Evolutionary conservation across 1,140 invertebrate genomes (phyloP), one percentile per base, ranked within the genome.

Genomic region (Popillia japonica): DNA sequence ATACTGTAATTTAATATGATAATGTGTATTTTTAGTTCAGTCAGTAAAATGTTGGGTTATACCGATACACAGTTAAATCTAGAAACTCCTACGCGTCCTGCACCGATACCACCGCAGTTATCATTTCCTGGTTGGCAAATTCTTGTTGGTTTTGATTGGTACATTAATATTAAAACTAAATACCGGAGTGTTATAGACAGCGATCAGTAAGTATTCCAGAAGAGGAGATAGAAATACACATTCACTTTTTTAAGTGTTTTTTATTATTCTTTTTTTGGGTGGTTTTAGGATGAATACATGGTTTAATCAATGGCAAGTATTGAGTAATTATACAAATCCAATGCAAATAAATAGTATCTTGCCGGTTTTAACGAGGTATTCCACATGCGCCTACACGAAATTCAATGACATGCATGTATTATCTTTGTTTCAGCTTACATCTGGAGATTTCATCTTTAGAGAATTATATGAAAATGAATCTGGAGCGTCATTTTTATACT

Each of bases 251-350:
- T n/a, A 22, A 48, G 10, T 0, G 1, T 7, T 2, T 17, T 48
- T 17, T 48, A 14, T 48, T 17, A 48, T 48, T 48, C 8, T 74
- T 74, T 41, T 74, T 41, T 2, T 68, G 2, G 10, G 2, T 68
- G 9, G 6, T 82, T 89, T 87, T 80, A 93, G 92, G 83, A 89
- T 93, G 74, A 85, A 88, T 80, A 92, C 92, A 0, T 93, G 92
- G 92, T 86, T 93, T 84, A 93, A 93, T 86, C 87, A 89, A 6
- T 93, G 92, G 92, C 92, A 93, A 85, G 84, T 93, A 20, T 85
- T 88, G 40, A 90, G 90, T 79, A 90, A 89, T 79, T 92, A 91
- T 78, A 92, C 90, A 3, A 92, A 92, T 85, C 91, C 92, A 0
- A 90, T 91, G 87, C 92, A 93, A 82, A 86, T 93, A 14, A 89